Evolutionary conservation across 1,140 invertebrate genomes (phyloP), one percentile per base, ranked within the genome.

Genomic region (Ceratina calcarata): DNA sequence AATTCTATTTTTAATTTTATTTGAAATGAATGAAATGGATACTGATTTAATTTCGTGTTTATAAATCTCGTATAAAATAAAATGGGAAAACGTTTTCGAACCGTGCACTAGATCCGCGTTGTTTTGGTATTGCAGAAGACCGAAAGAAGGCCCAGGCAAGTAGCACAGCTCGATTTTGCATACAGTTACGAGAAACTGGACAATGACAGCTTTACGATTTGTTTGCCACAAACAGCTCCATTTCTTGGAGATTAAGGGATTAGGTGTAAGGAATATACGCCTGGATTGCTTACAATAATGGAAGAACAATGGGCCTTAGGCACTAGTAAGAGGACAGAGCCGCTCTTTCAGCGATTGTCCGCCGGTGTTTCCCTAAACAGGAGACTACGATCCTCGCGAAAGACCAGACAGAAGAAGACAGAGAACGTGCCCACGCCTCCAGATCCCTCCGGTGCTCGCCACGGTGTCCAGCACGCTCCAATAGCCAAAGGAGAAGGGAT

Each of bases 221-320:
- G 82, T 89, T 90, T 89, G 88, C 85, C 88, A 88, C 87, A 90
- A 91, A 89, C 90, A 90, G 88, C 89, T 91, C 90, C 85, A 88
- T 91, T 92, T 92, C 90, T 71, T 32, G 55, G 20, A 87, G 91
- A 92, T 92, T 91, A 91, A 89, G 90, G 89, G 90, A 91, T 91
- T 92, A 92, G 88, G 85, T 89, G 88, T 88, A 89, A 89, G 88
- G 81, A 89, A 74, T 89, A 88, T 78, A 91, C 87, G 90, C 89
- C 81, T 87, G 83, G 88, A 70, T 89, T 81, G 83, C 84, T 69
- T 72, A 61, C 80, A 89, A 91, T 92, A 89, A 91, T 85, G 85
- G 85, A 90, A 90, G 91, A 91, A 92, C 91, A 92, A 91, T 90
- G 82, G 51, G 13, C 37, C 15, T 7, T 69, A 66, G 1, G 60